A percentile compares a stretch with the other conserved stretches of the same genome.
Evolutionary conservation across 2,797 vertebrate genomes (phyloP).

Genomic region (Vipera ursinii): DNA sequence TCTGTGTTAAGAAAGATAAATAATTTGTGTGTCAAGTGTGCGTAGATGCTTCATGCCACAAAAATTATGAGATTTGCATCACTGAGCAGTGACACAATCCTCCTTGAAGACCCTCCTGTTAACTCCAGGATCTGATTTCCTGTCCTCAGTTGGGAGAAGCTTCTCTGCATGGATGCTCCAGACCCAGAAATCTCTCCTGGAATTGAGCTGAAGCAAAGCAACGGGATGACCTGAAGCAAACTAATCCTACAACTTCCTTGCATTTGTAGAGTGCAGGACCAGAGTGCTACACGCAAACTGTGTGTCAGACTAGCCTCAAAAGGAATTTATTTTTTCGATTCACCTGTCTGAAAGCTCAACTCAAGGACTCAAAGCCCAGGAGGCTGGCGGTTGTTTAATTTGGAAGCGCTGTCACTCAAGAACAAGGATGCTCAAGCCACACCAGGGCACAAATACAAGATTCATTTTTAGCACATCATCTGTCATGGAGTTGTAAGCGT

Average conservation of each 20-base stretch:
- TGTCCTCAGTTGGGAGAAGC: neutral
- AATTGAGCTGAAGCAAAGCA: neutral
- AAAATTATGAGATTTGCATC: neutral
- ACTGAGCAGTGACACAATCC: neutral
- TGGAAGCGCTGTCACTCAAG: neutral
- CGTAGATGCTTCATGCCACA: neutral
- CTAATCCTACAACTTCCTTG: neutral
- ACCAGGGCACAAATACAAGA: neutral
- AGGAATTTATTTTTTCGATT: conserved; percentile 12
- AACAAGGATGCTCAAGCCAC: neutral
- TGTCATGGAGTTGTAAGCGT: neutral
- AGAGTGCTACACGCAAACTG: neutral
- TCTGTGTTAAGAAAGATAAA: neutral
- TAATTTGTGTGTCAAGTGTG: neutral
- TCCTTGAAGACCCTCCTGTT: neutral
- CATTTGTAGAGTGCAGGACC: neutral
- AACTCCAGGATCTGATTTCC: neutral
- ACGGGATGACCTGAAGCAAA: neutral
- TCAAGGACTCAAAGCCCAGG: neutral
- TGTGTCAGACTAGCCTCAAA: neutral
- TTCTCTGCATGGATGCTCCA: neutral
- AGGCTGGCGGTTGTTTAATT: neutral
- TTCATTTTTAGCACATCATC: neutral
- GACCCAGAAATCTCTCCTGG: neutral
- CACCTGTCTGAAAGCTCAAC: neutral